Percentiles rank a stretch among this genome's conserved stretches.
Conservation (phyloP, 2,113 vertebrate species). For the Lepidothrix coronata region DNA sequence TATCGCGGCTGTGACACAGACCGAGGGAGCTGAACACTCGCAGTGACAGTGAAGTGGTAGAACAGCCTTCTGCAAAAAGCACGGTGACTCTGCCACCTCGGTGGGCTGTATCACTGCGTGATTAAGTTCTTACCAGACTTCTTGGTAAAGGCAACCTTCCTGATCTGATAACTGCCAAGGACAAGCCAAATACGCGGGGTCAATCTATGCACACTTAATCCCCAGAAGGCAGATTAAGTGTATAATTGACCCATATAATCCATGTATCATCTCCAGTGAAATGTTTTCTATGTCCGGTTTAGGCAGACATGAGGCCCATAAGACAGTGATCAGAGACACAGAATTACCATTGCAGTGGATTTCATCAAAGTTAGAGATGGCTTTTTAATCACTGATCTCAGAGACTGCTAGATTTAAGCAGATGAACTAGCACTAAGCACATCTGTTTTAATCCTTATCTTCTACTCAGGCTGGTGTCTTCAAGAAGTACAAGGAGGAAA, state of each 20-base stretch:
- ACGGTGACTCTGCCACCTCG: conserved; percentile 24
- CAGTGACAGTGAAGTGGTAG: conserved; percentile 74
- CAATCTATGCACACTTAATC: conserved; percentile 94
- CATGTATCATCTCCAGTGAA: conserved; percentile 85
- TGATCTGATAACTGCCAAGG: conserved; percentile 93
- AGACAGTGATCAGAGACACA: conserved; percentile 66
- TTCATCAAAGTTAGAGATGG: conserved; percentile 86
- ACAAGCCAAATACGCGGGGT: conserved; percentile 92
- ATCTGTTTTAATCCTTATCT: conserved; percentile 96
- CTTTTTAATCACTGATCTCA: conserved; percentile 97
- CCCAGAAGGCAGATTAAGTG: conserved; percentile 95
- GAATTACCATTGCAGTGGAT: conserved; percentile 83
- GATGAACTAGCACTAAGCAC: conserved; percentile 90
- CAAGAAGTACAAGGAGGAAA: conserved; percentile 83
- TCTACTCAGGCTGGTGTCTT: conserved; percentile 87
- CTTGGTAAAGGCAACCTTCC: conserved; percentile 83
- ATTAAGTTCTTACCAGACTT: conserved; percentile 82
- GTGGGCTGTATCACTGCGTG: conserved; percentile 56
- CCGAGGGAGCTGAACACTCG: conserved; percentile 3
- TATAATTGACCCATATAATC: conserved; percentile 99
- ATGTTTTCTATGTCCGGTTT: conserved; percentile 74
- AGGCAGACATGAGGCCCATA: conserved; percentile 69
- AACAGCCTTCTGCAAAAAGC: conserved; percentile 63
- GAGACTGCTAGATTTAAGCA: conserved; percentile 85
- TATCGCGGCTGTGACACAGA: conserved; percentile 49